Conservation (phyloP, 2,888 invertebrate genomes). For the Bimastos eiseni region DNA sequence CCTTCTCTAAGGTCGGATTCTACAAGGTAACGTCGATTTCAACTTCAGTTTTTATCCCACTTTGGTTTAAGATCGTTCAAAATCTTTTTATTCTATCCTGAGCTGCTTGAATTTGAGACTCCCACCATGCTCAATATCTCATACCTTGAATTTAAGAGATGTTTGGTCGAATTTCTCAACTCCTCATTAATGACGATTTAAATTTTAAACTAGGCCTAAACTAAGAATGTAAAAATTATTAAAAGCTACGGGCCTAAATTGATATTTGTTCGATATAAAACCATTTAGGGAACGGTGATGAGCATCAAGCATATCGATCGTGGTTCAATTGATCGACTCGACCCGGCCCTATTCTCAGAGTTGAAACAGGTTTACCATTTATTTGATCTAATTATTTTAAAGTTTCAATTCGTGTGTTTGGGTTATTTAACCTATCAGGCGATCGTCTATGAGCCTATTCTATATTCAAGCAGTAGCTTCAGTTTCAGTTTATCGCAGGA, state of each 20-base stretch:
- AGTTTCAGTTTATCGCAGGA: neutral
- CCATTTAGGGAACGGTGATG: neutral
- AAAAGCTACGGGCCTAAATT: neutral
- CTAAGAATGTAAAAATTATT: neutral
- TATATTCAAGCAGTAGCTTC: neutral
- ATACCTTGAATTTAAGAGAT: too few species aligned
- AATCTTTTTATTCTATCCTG: neutral
- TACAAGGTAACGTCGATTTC: neutral
- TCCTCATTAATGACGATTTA: neutral
- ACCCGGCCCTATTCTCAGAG: constrained; percentile 3
- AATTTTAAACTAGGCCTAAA: neutral
- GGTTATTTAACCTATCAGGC: neutral
- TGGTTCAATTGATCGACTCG: neutral
- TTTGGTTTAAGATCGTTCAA: neutral
- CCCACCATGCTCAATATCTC: too few species aligned
- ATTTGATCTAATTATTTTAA: constrained; percentile 22
- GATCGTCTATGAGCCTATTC: neutral
- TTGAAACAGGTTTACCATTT: neutral
- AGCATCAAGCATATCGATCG: neutral
- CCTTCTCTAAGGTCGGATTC: neutral
- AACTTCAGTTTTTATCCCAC: neutral
- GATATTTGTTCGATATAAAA: neutral
- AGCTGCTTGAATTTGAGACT: neutral
- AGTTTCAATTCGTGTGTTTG: neutral
- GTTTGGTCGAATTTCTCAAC: neutral